These are phyloP conservation scores for Calliopsis andreniformis DNA, from an alignment of 1,140 invertebrate genomes.

Conservation along the genomic window DNA sequence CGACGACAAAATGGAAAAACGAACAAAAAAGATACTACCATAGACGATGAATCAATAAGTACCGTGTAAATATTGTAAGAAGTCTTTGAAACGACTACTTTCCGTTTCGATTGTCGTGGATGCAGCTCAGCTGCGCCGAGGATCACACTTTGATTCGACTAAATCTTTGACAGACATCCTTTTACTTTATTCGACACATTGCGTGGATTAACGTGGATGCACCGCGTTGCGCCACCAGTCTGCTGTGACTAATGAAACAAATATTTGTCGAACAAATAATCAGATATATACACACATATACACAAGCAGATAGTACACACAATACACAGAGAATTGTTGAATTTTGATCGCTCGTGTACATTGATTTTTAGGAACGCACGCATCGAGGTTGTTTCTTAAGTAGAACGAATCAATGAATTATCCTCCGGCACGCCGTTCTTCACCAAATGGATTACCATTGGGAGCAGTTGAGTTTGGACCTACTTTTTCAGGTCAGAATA, in stretches of 20 bases:
- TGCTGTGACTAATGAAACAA: conserved; percentile 1
- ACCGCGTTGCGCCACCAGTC: conserved; percentile 13
- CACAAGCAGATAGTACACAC: neutral
- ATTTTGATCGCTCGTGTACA: conserved; percentile 7
- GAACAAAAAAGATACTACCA: conserved; percentile 30
- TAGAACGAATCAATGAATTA: conserved; percentile 17
- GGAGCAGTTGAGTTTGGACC: too few species aligned
- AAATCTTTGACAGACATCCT: conserved; percentile 10
- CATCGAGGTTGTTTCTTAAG: conserved; percentile 30
- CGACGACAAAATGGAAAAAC: neutral
- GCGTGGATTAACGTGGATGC: neutral
- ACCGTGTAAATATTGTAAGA: conserved; percentile 76
- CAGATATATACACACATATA: neutral
- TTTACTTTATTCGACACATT: conserved; percentile 15
- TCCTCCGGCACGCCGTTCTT: neutral
- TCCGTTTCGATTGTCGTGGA: neutral
- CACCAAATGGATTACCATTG: neutral
- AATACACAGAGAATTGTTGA: neutral
- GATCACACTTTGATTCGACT: neutral
- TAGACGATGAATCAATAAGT: conserved; percentile 43
- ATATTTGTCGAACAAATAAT: conserved; percentile 16
- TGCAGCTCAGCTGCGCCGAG: conserved; percentile 11
- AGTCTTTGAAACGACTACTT: conserved; percentile 54
- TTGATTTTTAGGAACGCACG: conserved; percentile 13
- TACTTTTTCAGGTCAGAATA: too few species aligned